Percentiles rank a stretch among this genome's conserved stretches.
Evolutionary conservation across 2,797 vertebrate genomes (phyloP).

Genomic region (Hirundo rustica): DNA sequence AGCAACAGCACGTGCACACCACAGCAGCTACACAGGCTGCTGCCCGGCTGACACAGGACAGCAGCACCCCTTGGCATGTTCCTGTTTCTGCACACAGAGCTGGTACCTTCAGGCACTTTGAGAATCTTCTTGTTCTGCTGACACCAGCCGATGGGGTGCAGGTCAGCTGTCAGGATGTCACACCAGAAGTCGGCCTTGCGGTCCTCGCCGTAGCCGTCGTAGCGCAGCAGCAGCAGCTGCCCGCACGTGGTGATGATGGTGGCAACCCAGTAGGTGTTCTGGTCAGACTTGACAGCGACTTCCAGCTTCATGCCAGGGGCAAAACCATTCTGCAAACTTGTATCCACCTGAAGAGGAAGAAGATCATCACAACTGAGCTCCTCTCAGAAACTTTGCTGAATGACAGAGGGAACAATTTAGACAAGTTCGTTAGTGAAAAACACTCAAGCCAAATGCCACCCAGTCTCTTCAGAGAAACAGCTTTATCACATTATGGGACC

Average conservation of each 20-base stretch:
- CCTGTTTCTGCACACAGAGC: background rate
- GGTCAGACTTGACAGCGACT: conserved; percentile 86
- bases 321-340: conserved; percentile 92
- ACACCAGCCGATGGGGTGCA: conserved; percentile 96
- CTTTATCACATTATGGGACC: background rate
- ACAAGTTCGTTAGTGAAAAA: background rate
- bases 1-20: background rate
- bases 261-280: conserved; percentile 89
- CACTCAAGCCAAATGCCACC: background rate
- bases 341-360: conserved; percentile 86
- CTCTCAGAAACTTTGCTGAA: background rate
- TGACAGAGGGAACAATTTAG: background rate
- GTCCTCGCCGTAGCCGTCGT: conserved; percentile 93
- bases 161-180: conserved; percentile 91
- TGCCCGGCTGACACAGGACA: background rate
- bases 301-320: conserved; percentile 96
- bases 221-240: conserved; percentile 93
- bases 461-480: background rate
- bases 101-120: conserved; percentile 90
- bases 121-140: conserved; percentile 88
- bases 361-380: background rate
- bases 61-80: background rate
- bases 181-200: conserved; percentile 97
- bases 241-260: conserved; percentile 96
- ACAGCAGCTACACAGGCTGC: background rate